Evolutionary conservation across 1,140 invertebrate genomes (phyloP).

Genomic region (Atta colombica): DNA sequence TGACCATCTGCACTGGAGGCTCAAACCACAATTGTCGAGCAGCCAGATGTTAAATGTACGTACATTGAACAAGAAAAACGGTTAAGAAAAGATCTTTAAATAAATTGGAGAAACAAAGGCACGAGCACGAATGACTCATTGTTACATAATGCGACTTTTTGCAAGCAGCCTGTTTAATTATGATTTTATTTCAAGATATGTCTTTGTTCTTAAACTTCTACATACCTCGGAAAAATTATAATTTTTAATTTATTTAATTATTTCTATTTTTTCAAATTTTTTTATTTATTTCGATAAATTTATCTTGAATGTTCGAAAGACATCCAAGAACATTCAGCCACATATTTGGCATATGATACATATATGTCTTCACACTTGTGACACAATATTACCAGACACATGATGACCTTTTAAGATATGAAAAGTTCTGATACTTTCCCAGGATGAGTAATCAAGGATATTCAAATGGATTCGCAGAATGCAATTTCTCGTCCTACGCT

Average conservation of each 20-base stretch:
- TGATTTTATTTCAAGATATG: background rate
- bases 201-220: background rate
- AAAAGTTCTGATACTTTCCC: slow-evolving; percentile 12
- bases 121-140: slow-evolving; percentile 28
- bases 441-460: slow-evolving; percentile 59
- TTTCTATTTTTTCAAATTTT: background rate
- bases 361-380: background rate
- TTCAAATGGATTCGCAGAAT: slow-evolving; percentile 67
- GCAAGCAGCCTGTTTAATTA: background rate
- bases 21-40: slow-evolving; percentile 74
- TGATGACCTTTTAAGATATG: slow-evolving; percentile 1
- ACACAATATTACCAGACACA: background rate
- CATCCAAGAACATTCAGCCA: background rate
- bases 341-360: background rate
- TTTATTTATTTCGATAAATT: too few species aligned
- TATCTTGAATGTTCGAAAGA: background rate
- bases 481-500: slow-evolving; percentile 71
- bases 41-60: slow-evolving; percentile 66
- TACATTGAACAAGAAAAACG: slow-evolving; percentile 29
- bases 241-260: background rate
- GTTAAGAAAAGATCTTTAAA: slow-evolving; percentile 33
- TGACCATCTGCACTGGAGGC: slow-evolving; percentile 75
- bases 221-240: background rate
- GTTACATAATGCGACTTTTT: slow-evolving; percentile 34
- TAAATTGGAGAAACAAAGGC: slow-evolving; percentile 5